Evolutionary conservation across 2,797 vertebrate species (phyloP), one percentile per base, ranked within the genome.

Genomic region (Rhincodon typus): DNA sequence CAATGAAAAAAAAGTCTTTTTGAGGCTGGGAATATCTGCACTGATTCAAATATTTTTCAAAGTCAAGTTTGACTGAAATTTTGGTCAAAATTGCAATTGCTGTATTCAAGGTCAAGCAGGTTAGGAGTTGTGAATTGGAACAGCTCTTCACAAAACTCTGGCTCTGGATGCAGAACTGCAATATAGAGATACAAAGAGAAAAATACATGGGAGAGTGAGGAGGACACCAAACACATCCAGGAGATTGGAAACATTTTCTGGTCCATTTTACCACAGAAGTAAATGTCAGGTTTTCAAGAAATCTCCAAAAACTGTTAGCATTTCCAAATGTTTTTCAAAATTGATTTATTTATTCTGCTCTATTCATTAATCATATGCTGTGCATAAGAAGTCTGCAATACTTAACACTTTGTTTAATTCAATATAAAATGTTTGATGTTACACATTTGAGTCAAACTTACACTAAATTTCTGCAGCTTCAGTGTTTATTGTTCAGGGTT

Each of bases 401-500:
- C 90, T 69, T 90, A n/a, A n/a, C 53, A 90, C 53, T 62, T 90
- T 93, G 90, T 69, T 93, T 93, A 42, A 69, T 69, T 93, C 90
- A 42, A 38, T 93, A 62, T 25, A 23, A 69, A 42, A 90, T 90
- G 62, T 69, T 93, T 69, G 90, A 93, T 93, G 62, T 93, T 93
- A 67, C 25, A 69, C n/a, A 69, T 93, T 93, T 69, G 66, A 93
- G n/a, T 93, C 62, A 8, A 93, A 67, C 66, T 21, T 69, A 69
- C 90, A 93, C 69, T 38, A 93, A n/a, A 69, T 93, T 69, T 69
- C 90, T 42, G 67, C 90, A 67, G 90, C n/a, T 69, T 93, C 90
- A 93, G 66, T 93, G 90, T 93, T 93, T 69, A 93, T 93, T 93
- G 90, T 93, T 93, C 90, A 93, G 66, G 90, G 90, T 93, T 93